A percentile compares a stretch with the other conserved stretches of the same genome.
phyloP scores from a whole-genome alignment of 53 echinoderm and acorn worm genomes.

The Actinopyga echinites region DNA sequence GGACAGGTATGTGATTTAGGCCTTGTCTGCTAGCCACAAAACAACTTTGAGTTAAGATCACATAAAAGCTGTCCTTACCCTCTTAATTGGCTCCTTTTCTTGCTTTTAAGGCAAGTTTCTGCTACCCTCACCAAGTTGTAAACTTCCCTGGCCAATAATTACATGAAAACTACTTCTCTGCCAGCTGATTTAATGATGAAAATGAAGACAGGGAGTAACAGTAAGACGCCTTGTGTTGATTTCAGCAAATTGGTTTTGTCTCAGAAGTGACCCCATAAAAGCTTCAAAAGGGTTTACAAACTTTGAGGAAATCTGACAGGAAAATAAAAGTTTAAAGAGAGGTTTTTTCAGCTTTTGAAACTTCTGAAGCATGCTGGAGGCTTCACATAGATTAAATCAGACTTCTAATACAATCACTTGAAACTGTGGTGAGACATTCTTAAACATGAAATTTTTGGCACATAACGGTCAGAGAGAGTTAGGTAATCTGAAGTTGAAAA shows the following conservation, averaged over 20 bases:
- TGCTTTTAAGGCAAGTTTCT: too few relatives aligned
- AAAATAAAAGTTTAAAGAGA: too few relatives aligned
- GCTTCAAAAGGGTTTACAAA: slow-evolving; percentile 30
- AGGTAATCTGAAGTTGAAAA: too few relatives aligned
- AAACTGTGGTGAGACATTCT: too few relatives aligned
- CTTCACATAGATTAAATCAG: too few relatives aligned
- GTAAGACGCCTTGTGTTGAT: slow-evolving; percentile 27
- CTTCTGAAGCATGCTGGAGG: too few relatives aligned
- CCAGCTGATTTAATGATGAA: slow-evolving; percentile 12
- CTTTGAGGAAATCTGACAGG: background rate
- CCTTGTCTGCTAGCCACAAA: background rate
- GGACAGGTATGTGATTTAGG: background rate
- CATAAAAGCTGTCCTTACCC: slow-evolving; percentile 1
- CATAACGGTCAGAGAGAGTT: too few relatives aligned
- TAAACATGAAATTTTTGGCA: too few relatives aligned
- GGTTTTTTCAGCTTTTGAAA: too few relatives aligned
- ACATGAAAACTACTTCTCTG: background rate
- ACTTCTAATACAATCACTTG: too few relatives aligned
- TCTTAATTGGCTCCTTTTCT: too few relatives aligned
- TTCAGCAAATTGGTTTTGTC: slow-evolving; percentile 28
- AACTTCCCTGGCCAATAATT: background rate
- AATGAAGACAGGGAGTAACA: background rate
- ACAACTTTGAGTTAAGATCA: slow-evolving; percentile 27
- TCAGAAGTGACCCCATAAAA: slow-evolving; percentile 36
- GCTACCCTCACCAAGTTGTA: too few relatives aligned